Evolutionary conservation across 2,888 invertebrate genomes (phyloP).

Genomic region (Luperina testacea): DNA sequence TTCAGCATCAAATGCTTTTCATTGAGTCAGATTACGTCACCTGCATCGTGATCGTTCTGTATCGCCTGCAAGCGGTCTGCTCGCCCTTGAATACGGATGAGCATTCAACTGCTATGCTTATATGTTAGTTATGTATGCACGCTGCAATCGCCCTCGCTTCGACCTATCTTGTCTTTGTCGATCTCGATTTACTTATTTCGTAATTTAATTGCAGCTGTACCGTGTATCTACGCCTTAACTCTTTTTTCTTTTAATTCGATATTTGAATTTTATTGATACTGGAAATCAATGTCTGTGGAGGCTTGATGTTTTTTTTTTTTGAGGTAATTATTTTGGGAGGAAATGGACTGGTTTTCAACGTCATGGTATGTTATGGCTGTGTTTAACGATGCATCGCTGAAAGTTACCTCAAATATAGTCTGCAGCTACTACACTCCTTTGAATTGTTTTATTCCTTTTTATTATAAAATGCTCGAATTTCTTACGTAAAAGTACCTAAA

Average conservation of each 20-base stretch:
- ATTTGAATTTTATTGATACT: slow-evolving; percentile 31
- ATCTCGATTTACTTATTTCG: slow-evolving; percentile 67
- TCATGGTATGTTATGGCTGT: not conserved
- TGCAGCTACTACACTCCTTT: not conserved
- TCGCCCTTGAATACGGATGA: slow-evolving; percentile 87
- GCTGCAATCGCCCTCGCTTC: slow-evolving; percentile 72
- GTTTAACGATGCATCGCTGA: not conserved
- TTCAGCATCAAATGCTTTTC: slow-evolving; percentile 56
- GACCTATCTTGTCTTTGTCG: slow-evolving; percentile 64
- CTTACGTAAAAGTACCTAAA: not conserved
- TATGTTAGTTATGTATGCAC: slow-evolving; percentile 83
- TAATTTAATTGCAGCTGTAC: slow-evolving; percentile 63
- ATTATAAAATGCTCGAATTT: not conserved
- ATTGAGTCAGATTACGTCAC: slow-evolving; percentile 65
- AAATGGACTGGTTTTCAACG: not conserved
- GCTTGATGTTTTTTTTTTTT: slow-evolving; percentile 1
- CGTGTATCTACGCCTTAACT: slow-evolving; percentile 31
- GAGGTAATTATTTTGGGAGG: not conserved
- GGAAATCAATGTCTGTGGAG: not conserved
- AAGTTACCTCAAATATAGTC: not conserved
- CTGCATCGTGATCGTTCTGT: slow-evolving; percentile 71
- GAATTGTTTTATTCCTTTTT: not conserved
- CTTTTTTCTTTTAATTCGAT: slow-evolving; percentile 11
- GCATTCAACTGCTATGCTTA: slow-evolving; percentile 67
- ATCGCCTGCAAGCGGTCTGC: slow-evolving; percentile 76